Conservation (phyloP, 37 sponge, comb jelly and placozoan genomes). For the Spongilla lacustris region DNA sequence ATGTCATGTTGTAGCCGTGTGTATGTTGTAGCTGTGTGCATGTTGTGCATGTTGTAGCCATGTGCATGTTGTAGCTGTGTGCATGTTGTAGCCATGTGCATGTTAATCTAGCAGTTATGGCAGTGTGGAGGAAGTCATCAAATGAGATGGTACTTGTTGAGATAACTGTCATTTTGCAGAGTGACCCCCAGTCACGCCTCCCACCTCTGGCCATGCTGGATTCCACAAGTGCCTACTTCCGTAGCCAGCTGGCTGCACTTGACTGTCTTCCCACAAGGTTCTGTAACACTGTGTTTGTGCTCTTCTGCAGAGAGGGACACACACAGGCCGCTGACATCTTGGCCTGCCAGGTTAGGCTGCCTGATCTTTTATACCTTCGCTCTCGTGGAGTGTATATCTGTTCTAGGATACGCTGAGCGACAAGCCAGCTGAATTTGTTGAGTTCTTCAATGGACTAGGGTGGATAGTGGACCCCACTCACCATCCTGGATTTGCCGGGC, state of each 20-base stretch:
- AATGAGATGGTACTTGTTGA: too few species aligned
- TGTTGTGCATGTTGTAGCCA: too few species aligned
- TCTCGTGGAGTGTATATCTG: too few species aligned
- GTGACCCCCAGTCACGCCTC: background rate
- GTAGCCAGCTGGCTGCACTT: constrained; percentile 42
- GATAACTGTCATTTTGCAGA: too few species aligned
- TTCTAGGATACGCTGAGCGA: constrained; percentile 1
- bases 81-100: too few species aligned
- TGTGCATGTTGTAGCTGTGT: too few species aligned
- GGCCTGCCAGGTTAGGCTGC: constrained; percentile 35
- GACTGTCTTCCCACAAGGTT: constrained; percentile 78
- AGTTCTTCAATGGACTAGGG: constrained; percentile 82
- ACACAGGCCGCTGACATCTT: constrained; percentile 73
- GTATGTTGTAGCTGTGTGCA: background rate
- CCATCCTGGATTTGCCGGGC: constrained; percentile 84
- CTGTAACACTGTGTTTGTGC: constrained; percentile 84
- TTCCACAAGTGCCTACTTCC: constrained; percentile 39
- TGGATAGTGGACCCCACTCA: constrained; percentile 82
- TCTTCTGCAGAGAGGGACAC: constrained; percentile 76
- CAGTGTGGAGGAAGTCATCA: too few species aligned
- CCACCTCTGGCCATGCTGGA: constrained; percentile 55
- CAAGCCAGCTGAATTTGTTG: constrained; percentile 62
- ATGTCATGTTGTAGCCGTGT: background rate
- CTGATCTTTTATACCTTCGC: background rate
- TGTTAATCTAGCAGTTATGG: too few species aligned